A percentile compares a stretch with the other conserved stretches of the same genome.
phyloP scores from a whole-genome alignment of 2,888 invertebrate genomes.

The Luperina testacea region DNA sequence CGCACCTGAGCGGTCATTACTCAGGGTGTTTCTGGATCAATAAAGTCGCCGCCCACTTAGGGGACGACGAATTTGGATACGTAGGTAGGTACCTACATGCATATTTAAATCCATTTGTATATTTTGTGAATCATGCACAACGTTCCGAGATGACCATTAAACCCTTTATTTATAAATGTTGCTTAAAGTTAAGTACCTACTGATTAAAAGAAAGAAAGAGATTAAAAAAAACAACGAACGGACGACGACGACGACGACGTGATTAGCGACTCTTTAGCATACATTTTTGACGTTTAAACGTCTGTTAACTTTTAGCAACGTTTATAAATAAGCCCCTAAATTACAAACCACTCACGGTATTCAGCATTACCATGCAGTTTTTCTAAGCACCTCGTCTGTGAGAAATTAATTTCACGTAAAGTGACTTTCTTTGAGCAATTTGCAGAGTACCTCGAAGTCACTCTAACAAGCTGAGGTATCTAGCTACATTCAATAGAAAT shows the following conservation, averaged over 20 bases:
- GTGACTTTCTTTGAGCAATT: conserved; percentile 24
- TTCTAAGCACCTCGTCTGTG: background rate
- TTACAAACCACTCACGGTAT: background rate
- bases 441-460: background rate
- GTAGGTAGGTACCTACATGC: background rate
- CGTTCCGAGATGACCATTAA: background rate
- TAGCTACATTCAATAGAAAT: background rate
- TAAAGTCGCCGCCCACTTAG: conserved; percentile 52
- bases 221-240: too few species aligned
- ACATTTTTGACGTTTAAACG: too few species aligned
- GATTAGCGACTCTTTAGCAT: too few species aligned
- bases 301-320: too few species aligned
- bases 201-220: too few species aligned
- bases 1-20: conserved; percentile 54
- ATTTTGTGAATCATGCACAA: conserved; percentile 37
- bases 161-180: too few species aligned
- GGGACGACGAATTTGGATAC: conserved; percentile 45
- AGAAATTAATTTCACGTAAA: conserved; percentile 1
- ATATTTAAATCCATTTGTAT: background rate
- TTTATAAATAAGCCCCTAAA: too few species aligned
- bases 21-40: conserved; percentile 65
- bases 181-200: too few species aligned
- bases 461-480: background rate
- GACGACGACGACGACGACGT: too few species aligned
- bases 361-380: conserved; percentile 27